Evolutionary conservation across 2,113 vertebrate genomes (phyloP).

Genomic region (Pterocles orientalis): DNA sequence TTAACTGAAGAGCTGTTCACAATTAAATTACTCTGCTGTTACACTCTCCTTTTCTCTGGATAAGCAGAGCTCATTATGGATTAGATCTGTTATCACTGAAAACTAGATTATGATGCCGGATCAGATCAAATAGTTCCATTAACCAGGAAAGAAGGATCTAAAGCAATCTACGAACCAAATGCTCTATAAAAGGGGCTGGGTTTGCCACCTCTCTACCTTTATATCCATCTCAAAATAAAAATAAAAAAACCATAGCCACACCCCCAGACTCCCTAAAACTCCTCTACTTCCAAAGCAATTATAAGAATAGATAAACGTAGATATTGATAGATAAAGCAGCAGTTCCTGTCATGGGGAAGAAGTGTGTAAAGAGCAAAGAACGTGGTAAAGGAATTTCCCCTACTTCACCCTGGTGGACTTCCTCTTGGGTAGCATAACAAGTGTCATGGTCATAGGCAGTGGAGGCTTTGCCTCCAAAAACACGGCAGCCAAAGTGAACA

Average conservation of each 20-base stretch:
- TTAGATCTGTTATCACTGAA: not conserved
- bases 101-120: not conserved
- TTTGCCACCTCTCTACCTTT: not conserved
- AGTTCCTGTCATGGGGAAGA: not conserved
- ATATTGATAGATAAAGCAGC: not conserved
- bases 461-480: not conserved
- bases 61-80: not conserved
- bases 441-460: not conserved
- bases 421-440: not conserved
- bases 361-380: not conserved
- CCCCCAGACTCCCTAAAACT: not conserved
- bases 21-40: not conserved
- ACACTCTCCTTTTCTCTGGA: not conserved
- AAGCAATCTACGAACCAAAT: not conserved
- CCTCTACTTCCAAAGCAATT: not conserved
- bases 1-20: conserved; percentile 11
- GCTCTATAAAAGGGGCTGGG: not conserved
- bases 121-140: not conserved
- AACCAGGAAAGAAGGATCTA: not conserved
- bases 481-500: not conserved
- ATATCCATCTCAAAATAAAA: not conserved
- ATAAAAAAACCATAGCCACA: not conserved
- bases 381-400: not conserved
- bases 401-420: not conserved
- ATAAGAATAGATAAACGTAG: not conserved